Percentiles rank a stretch among this genome's conserved stretches.
Evolutionary conservation across 2,113 vertebrate genomes (phyloP).

Genomic region (Oxyura jamaicensis): DNA sequence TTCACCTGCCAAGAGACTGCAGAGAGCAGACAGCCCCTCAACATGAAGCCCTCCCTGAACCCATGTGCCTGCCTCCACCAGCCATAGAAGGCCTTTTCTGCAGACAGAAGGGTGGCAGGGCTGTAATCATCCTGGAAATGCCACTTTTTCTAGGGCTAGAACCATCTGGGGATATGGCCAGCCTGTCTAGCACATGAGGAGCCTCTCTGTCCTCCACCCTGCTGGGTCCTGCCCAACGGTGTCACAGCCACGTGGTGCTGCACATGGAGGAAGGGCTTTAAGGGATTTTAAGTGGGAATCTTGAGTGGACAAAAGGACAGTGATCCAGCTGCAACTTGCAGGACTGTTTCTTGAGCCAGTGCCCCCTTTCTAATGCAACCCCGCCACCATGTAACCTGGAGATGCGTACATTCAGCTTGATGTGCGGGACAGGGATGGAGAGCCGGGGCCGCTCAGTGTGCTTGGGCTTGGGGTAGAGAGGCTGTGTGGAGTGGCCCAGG

Average conservation of each 20-base stretch:
- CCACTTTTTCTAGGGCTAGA: not conserved
- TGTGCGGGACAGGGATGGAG: slow-evolving; percentile 54
- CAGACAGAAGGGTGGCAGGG: not conserved
- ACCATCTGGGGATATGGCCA: not conserved
- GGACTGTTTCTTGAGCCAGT: accelerated
- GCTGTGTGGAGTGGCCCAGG: slow-evolving; percentile 87
- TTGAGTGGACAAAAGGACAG: not conserved
- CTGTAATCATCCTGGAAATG: not conserved
- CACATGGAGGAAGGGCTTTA: accelerated
- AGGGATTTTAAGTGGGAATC: not conserved
- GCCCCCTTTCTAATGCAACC: not conserved
- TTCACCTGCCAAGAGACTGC: not conserved
- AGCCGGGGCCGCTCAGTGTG: slow-evolving; percentile 48
- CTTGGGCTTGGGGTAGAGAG: slow-evolving; percentile 78
- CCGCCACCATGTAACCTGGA: accelerated
- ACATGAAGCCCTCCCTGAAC: not conserved
- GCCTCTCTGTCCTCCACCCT: not conserved
- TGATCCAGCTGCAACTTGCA: not conserved
- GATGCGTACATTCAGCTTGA: slow-evolving; percentile 72
- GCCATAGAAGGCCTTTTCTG: not conserved
- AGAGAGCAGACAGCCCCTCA: not conserved
- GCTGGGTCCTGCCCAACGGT: not conserved
- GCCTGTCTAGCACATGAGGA: not conserved
- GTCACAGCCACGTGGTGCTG: accelerated
- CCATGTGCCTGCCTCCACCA: not conserved